A percentile compares a stretch with the other conserved stretches of the same genome.
phyloP scores from a whole-genome alignment of 2,888 invertebrate species.

The Philopedon plagiatum region DNA sequence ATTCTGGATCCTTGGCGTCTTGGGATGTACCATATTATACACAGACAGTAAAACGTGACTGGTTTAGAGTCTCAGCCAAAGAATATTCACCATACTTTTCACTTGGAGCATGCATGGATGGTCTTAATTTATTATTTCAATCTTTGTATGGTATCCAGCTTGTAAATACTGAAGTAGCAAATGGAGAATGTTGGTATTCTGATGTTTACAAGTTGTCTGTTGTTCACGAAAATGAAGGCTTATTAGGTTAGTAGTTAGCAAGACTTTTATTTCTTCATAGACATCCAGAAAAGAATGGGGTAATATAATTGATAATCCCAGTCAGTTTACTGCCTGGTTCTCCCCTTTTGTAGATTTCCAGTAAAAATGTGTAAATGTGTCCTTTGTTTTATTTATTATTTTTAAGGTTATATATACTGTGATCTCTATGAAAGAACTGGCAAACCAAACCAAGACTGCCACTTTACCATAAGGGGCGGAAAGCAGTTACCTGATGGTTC shows the following conservation, averaged over 20 bases:
- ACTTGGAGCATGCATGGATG: slow-evolving; percentile 96
- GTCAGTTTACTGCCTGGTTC: too few species aligned
- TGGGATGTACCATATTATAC: slow-evolving; percentile 95
- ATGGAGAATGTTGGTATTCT: slow-evolving; percentile 79
- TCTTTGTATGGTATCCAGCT: slow-evolving; percentile 87
- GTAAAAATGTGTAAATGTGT: too few species aligned
- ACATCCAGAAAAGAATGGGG: too few species aligned
- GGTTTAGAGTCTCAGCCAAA: slow-evolving; percentile 78
- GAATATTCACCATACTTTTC: slow-evolving; percentile 91
- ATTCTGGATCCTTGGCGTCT: slow-evolving; percentile 68
- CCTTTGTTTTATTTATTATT: too few species aligned
- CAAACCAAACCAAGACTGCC: slow-evolving; percentile 98
- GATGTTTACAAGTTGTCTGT: slow-evolving; percentile 96
- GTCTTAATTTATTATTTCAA: slow-evolving; percentile 90
- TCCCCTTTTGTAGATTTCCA: too few species aligned
- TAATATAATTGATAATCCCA: too few species aligned
- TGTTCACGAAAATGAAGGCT: slow-evolving; percentile 83
- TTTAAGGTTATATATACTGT: slow-evolving; percentile 86
- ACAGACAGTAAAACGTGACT: slow-evolving; percentile 79
- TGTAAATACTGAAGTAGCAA: slow-evolving; percentile 78
- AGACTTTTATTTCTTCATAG: neutral
- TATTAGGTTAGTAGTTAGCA: slow-evolving; percentile 75
- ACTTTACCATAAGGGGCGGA: slow-evolving; percentile 98
- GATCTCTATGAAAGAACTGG: slow-evolving; percentile 93
- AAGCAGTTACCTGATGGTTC: slow-evolving; percentile 81